Percentiles rank a stretch among this genome's conserved stretches.
Conservation (phyloP, 2,113 vertebrate species). For the Rousettus leschenaultii region DNA sequence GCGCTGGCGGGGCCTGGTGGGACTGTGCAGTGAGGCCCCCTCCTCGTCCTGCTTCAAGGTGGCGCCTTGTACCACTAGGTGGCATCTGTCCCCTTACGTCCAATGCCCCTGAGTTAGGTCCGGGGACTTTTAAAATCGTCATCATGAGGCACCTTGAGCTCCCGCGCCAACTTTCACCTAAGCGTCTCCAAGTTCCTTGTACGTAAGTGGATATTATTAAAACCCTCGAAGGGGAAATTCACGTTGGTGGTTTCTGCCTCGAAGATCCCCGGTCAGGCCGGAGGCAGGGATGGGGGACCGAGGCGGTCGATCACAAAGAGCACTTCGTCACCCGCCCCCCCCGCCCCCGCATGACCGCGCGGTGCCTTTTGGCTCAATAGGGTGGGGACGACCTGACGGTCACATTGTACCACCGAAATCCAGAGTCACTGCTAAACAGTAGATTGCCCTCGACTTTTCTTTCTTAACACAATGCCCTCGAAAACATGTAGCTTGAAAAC, state of each 20-base stretch:
- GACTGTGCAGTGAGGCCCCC: background rate
- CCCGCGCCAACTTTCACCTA: background rate
- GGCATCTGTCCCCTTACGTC: background rate
- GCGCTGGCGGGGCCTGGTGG: accelerated
- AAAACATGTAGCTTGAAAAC: background rate
- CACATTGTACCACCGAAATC: background rate
- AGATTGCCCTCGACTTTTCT: background rate
- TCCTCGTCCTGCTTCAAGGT: background rate
- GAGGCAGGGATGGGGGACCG: accelerated
- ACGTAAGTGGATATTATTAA: background rate
- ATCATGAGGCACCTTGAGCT: background rate
- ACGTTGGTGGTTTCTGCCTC: background rate
- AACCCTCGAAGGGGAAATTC: background rate
- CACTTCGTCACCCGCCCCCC: background rate
- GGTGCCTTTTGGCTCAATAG: background rate
- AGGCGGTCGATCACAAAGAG: background rate
- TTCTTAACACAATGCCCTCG: background rate
- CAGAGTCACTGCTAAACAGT: background rate
- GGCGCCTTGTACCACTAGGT: background rate
- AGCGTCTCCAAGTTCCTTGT: background rate
- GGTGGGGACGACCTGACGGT: no score
- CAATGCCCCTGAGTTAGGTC: background rate
- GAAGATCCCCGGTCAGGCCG: background rate
- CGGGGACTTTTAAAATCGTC: background rate
- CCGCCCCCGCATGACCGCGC: background rate